Conservation (phyloP, 23 tunicate species). For the Aplidium turbinatum region DNA sequence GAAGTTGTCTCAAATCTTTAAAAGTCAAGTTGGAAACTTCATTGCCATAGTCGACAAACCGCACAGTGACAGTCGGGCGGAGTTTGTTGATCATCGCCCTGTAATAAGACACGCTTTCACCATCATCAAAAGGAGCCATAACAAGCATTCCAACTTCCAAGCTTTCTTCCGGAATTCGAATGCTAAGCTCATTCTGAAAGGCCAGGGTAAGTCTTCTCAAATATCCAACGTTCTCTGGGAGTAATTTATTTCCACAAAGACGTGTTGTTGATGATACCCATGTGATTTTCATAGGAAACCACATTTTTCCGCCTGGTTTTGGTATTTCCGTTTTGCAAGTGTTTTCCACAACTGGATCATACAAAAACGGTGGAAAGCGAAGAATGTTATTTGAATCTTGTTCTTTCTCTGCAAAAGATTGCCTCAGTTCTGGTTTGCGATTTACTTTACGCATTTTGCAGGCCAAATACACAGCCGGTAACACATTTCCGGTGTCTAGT, state of each 20-base stretch:
- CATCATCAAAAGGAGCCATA: slow-evolving; percentile 58
- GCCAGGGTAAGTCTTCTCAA: neutral
- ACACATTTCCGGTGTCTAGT: slow-evolving; percentile 44
- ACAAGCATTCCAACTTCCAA: slow-evolving; percentile 35
- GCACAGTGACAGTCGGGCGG: slow-evolving; percentile 31
- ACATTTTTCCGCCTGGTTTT: slow-evolving; percentile 28
- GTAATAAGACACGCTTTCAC: slow-evolving; percentile 32
- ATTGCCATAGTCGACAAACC: slow-evolving; percentile 87
- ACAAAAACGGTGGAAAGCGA: slow-evolving; percentile 33
- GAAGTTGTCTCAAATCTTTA: slow-evolving; percentile 25
- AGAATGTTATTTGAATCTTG: neutral
- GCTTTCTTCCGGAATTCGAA: neutral
- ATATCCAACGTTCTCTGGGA: slow-evolving; percentile 29
- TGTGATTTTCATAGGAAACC: slow-evolving; percentile 49
- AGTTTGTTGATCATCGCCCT: slow-evolving; percentile 40
- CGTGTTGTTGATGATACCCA: slow-evolving; percentile 24
- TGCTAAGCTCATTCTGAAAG: neutral
- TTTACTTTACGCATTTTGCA: slow-evolving; percentile 27
- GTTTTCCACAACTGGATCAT: slow-evolving; percentile 12
- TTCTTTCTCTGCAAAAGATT: slow-evolving; percentile 38
- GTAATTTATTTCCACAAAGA: slow-evolving; percentile 71
- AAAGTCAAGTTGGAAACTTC: slow-evolving; percentile 2
- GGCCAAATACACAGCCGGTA: slow-evolving; percentile 77
- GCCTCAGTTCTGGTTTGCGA: slow-evolving; percentile 9
- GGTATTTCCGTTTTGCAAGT: slow-evolving; percentile 38